These are phyloP conservation scores for Pandemis heparana DNA, from an alignment of 2,888 invertebrate genomes.

Conservation along the genomic window DNA sequence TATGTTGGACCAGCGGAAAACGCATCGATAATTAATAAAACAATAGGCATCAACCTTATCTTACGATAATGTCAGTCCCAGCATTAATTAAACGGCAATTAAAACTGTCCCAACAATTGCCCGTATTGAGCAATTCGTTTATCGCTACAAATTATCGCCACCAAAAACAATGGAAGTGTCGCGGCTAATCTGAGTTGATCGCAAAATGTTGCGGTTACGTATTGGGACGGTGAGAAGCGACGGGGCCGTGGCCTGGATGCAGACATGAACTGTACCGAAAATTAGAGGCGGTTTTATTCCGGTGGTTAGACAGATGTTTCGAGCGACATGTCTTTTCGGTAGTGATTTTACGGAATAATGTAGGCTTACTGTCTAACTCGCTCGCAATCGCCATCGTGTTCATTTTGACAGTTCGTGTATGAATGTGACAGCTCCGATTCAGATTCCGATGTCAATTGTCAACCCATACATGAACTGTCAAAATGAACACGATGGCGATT, in stretches of 20 bases:
- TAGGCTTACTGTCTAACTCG: too few relatives aligned
- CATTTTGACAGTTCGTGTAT: too few relatives aligned
- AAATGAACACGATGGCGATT: too few relatives aligned
- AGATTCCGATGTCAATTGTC: too few relatives aligned
- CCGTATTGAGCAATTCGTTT: constrained; percentile 41
- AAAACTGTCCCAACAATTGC: constrained; percentile 41
- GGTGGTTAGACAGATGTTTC: not conserved
- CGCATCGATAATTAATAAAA: constrained; percentile 36
- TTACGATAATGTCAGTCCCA: constrained; percentile 30
- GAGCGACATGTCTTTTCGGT: not conserved
- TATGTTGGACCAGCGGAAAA: constrained; percentile 4
- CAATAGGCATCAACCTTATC: constrained; percentile 27
- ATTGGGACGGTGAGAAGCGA: constrained; percentile 41
- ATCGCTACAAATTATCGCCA: constrained; percentile 43
- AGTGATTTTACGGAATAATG: not conserved
- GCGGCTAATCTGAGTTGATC: constrained; percentile 42
- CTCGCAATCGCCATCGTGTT: too few relatives aligned
- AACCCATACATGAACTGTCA: too few relatives aligned
- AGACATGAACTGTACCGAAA: constrained; percentile 1
- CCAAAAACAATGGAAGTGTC: constrained; percentile 43
- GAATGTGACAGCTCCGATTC: too few relatives aligned
- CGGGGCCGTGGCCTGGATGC: constrained; percentile 28
- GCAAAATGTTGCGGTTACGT: constrained; percentile 45
- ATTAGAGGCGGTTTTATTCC: not conserved
- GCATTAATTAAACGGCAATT: constrained; percentile 40